Percentiles rank a stretch among this genome's conserved stretches.
Evolutionary conservation across 2,797 vertebrate species (phyloP).

Genomic region (Girardinus metallicus): DNA sequence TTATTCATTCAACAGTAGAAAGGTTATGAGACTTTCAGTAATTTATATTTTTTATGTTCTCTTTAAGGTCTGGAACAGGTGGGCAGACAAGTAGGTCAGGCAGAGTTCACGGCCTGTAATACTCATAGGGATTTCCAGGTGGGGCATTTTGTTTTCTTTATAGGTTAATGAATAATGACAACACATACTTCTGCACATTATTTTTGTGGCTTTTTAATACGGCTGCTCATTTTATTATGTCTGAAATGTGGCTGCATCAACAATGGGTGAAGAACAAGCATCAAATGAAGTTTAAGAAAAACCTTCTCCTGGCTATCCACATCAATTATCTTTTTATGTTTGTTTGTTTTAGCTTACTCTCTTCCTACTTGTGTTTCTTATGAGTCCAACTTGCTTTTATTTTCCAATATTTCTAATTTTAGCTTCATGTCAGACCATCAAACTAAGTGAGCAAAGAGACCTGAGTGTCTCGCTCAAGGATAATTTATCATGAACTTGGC

Average conservation of each 20-base stretch:
- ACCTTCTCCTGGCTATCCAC: background rate
- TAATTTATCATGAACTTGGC: constrained; percentile 19
- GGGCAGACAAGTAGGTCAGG: constrained; percentile 34
- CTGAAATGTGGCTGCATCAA: background rate
- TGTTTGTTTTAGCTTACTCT: background rate
- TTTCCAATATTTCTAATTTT: constrained; percentile 30
- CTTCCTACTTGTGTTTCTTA: background rate
- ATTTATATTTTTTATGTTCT: constrained; percentile 15
- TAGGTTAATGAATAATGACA: constrained; percentile 16
- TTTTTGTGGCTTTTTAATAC: constrained; percentile 8
- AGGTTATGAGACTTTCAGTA: background rate
- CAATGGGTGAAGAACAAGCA: background rate
- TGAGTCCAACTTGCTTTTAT: background rate
- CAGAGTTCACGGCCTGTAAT: constrained; percentile 10
- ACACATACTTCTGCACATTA: background rate
- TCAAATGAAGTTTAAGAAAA: background rate
- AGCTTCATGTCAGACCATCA: constrained; percentile 34
- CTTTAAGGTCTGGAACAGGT: constrained; percentile 28
- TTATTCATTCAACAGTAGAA: background rate
- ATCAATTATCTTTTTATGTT: constrained; percentile 7
- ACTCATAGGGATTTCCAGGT: constrained; percentile 26
- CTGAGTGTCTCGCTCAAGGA: constrained; percentile 36
- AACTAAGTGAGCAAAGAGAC: constrained; percentile 28
- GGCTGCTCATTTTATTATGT: background rate
- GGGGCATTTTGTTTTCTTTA: background rate